Conservation (phyloP, 2,113 vertebrate genomes). For the Opisthocomus hoazin region DNA sequence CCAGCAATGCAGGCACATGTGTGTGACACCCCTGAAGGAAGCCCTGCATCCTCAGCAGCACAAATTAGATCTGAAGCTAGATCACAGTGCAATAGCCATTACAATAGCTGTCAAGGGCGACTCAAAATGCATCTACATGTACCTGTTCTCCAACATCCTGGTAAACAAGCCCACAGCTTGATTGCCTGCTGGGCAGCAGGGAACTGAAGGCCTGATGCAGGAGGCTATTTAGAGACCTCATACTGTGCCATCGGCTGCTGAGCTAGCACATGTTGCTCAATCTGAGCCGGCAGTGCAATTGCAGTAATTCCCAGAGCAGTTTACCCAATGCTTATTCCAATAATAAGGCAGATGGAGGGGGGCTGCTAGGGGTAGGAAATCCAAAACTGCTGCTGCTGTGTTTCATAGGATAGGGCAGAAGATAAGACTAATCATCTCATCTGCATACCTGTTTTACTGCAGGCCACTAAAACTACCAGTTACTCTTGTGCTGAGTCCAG, state of each 20-base stretch:
- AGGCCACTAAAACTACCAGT: neutral
- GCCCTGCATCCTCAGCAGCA: neutral
- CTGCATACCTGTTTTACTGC: neutral
- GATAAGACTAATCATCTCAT: neutral
- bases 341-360: neutral
- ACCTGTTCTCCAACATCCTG: neutral
- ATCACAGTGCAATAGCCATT: neutral
- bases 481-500: neutral
- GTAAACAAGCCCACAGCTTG: neutral
- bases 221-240: neutral
- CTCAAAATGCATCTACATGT: neutral
- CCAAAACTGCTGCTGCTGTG: neutral
- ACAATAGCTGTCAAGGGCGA: neutral
- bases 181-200: neutral
- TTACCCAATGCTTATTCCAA: neutral
- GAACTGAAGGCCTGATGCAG: neutral
- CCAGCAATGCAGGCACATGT: neutral
- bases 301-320: constrained; percentile 1
- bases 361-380: neutral
- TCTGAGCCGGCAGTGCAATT: neutral
- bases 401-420: neutral
- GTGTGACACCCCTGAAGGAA: neutral
- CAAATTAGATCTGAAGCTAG: neutral
- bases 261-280: neutral
- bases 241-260: neutral